Percentiles rank a stretch among this genome's conserved stretches.
These are phyloP conservation scores for Procapra przewalskii DNA, from an alignment of 2,113 vertebrate species.

Conservation along the genomic window DNA sequence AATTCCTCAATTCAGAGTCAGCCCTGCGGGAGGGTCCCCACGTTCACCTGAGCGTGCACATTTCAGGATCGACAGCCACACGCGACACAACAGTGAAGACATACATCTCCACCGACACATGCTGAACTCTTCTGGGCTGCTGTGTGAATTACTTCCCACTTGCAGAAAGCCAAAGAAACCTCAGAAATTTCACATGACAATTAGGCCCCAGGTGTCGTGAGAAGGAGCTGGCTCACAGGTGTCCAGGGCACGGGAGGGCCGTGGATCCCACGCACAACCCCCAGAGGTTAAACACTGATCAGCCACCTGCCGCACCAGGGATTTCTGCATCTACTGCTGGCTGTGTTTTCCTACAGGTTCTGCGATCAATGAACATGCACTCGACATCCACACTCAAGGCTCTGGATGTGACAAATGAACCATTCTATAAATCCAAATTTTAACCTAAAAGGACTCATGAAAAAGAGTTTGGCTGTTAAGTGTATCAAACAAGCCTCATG, in stretches of 20 bases:
- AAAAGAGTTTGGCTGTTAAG: background rate
- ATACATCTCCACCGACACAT: background rate
- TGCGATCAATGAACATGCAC: background rate
- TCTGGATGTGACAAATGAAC: background rate
- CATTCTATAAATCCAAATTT: background rate
- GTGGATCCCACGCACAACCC: fast-evolving
- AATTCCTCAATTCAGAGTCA: background rate
- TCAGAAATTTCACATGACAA: background rate
- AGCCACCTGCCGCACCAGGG: fast-evolving
- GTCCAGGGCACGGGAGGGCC: background rate
- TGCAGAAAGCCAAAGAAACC: background rate
- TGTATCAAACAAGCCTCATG: background rate
- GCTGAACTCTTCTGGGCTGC: fast-evolving
- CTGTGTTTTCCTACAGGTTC: background rate
- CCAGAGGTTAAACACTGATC: fast-evolving
- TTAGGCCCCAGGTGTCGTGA: fast-evolving
- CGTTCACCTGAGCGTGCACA: fast-evolving
- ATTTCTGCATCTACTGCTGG: background rate
- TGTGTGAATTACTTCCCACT: no score
- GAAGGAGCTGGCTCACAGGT: background rate
- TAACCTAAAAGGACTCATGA: background rate
- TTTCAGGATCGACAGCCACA: background rate
- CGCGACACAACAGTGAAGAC: fast-evolving
- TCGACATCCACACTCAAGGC: background rate
- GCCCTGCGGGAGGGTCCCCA: background rate